These are phyloP conservation scores for Pseudococcus longispinus DNA, from an alignment of 2,888 invertebrate species.

Conservation along the genomic window DNA sequence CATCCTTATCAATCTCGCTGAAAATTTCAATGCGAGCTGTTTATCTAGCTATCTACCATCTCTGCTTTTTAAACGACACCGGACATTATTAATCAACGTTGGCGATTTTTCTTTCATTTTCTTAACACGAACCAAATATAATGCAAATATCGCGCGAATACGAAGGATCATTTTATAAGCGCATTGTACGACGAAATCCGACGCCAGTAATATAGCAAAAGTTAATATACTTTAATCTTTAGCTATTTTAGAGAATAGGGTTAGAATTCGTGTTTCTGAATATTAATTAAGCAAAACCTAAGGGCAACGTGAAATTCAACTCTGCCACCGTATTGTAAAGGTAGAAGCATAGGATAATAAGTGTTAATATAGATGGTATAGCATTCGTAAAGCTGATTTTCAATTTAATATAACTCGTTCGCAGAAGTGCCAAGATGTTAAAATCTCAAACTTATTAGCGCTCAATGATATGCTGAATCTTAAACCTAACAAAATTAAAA, in stretches of 20 bases:
- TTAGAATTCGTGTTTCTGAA: constrained; percentile 48
- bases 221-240: constrained; percentile 44
- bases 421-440: constrained; percentile 19
- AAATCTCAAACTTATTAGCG: background rate
- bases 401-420: constrained; percentile 34
- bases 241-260: constrained; percentile 44
- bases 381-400: constrained; percentile 34
- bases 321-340: constrained; percentile 46
- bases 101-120: background rate
- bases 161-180: constrained; percentile 25
- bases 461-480: constrained; percentile 24
- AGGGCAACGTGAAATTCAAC: constrained; percentile 51
- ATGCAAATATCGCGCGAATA: background rate
- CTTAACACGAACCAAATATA: background rate
- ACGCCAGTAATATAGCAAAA: constrained; percentile 16
- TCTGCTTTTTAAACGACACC: background rate
- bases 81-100: background rate
- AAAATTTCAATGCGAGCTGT: background rate
- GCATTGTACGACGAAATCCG: constrained; percentile 7
- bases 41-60: background rate
- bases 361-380: constrained; percentile 47
- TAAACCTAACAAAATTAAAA: background rate
- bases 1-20: background rate
- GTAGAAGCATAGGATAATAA: constrained; percentile 42
- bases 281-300: constrained; percentile 50